Evolutionary conservation across 1,140 invertebrate species (phyloP).

Genomic region (Temnothorax curvispinosus): DNA sequence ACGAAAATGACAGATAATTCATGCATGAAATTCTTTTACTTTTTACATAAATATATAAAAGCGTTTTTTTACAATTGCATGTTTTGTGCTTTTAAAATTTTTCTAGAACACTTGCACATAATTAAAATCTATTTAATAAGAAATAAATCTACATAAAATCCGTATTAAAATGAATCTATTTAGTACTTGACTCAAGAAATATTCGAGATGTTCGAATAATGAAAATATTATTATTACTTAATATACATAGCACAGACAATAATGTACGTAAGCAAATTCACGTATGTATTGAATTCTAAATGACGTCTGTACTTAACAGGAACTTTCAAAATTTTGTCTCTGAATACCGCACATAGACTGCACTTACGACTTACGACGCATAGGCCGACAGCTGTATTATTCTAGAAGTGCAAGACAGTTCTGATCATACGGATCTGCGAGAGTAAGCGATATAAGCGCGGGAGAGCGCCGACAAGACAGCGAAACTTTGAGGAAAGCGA

Average conservation of each 20-base stretch:
- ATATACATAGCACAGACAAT: not conserved
- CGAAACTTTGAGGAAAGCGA: conserved; percentile 61
- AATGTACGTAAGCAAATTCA: not conserved
- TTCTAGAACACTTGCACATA: not conserved
- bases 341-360: not conserved
- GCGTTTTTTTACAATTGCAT: not conserved
- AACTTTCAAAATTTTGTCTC: conserved; percentile 6
- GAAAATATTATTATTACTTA: not conserved
- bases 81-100: not conserved
- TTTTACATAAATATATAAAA: not conserved
- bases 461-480: not conserved
- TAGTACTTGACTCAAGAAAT: not conserved
- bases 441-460: not conserved
- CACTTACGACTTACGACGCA: too few relatives aligned
- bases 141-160: not conserved
- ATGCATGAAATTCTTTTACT: not conserved
- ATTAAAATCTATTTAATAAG: not conserved
- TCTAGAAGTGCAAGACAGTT: not conserved
- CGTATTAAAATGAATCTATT: not conserved
- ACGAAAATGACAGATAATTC: not conserved
- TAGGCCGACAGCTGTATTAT: not conserved
- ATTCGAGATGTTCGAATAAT: not conserved
- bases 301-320: not conserved
- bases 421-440: not conserved
- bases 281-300: not conserved